Evolutionary conservation across 2,113 vertebrate species (phyloP).

Genomic region (Dromas ardeola): DNA sequence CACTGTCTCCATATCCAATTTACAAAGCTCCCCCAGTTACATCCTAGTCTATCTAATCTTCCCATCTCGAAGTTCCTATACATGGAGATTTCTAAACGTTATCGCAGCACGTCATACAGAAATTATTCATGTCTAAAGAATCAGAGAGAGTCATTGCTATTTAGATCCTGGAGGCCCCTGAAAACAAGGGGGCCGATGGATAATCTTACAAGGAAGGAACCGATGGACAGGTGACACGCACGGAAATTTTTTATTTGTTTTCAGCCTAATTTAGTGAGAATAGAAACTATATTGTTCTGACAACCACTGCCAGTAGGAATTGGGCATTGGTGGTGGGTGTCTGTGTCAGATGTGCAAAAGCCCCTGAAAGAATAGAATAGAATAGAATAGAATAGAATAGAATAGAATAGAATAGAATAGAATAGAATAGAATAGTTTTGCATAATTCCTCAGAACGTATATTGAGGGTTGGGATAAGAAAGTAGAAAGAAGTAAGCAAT

Average conservation of each 20-base stretch:
- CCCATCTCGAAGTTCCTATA: neutral
- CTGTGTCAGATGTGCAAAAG: neutral
- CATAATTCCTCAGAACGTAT: neutral
- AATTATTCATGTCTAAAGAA: neutral
- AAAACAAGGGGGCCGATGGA: too few relatives aligned
- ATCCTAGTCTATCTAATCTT: neutral
- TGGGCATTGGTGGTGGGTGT: neutral
- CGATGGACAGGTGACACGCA: neutral
- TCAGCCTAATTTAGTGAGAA: neutral
- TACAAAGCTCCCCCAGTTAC: neutral
- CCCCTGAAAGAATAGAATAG: neutral
- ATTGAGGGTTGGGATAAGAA: neutral
- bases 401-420: neutral
- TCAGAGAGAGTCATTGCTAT: neutral
- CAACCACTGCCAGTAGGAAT: neutral
- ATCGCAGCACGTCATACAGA: neutral
- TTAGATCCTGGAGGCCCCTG: neutral
- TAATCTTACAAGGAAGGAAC: neutral
- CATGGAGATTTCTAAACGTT: neutral
- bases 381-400: neutral
- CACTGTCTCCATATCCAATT: neutral
- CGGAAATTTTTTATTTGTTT: neutral
- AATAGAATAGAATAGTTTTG: neutral
- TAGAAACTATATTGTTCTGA: neutral
- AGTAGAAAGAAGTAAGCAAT: neutral